phyloP scores from a whole-genome alignment of 2,797 vertebrate genomes.

The Aldrovandia affinis region DNA sequence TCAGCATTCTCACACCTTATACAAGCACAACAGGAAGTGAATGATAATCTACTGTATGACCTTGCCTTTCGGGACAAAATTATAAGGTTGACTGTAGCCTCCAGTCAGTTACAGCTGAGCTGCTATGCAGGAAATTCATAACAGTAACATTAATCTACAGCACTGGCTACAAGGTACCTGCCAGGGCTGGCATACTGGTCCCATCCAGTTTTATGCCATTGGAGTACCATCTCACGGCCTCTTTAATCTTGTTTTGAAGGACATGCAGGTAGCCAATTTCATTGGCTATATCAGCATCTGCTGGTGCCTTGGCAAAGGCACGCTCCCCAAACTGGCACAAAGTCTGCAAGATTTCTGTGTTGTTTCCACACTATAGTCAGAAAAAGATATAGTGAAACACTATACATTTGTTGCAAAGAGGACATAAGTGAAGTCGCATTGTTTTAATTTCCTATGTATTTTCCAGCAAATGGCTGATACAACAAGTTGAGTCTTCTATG shows the following conservation, averaged over 20 bases:
- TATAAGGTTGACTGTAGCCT: neutral
- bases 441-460: neutral
- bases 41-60: neutral
- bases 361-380: slow-evolving; percentile 65
- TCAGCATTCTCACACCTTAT: neutral
- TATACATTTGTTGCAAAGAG: neutral
- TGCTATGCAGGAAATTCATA: neutral
- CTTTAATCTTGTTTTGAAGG: slow-evolving; percentile 66
- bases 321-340: slow-evolving; percentile 62
- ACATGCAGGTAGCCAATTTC: slow-evolving; percentile 71
- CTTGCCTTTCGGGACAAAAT: neutral
- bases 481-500: neutral
- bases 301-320: slow-evolving; percentile 44
- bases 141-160: slow-evolving; percentile 3
- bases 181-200: slow-evolving; percentile 58
- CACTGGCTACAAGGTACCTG: slow-evolving; percentile 57
- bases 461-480: neutral
- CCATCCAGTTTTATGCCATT: slow-evolving; percentile 64
- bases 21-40: neutral
- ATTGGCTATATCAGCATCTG: slow-evolving; percentile 50
- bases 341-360: slow-evolving; percentile 59
- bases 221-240: slow-evolving; percentile 65
- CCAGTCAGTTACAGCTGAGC: neutral
- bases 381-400: slow-evolving; percentile 12
- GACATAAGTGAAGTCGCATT: neutral